Conservation (phyloP, 2,797 vertebrate species). For the Emys orbicularis region DNA sequence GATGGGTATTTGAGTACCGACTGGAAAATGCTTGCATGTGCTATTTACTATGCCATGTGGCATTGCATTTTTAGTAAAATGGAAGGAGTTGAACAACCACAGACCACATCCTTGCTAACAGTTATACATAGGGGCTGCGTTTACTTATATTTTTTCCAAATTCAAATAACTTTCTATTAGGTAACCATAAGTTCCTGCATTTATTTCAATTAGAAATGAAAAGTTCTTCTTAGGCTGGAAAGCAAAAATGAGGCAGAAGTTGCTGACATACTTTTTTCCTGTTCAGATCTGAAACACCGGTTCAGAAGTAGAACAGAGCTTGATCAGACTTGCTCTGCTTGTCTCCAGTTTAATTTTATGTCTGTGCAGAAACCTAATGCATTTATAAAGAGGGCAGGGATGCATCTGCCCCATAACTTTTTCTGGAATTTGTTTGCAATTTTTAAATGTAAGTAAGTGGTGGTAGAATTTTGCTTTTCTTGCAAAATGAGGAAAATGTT, state of each 20-base stretch:
- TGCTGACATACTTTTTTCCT: neutral
- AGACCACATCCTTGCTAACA: conserved; percentile 80
- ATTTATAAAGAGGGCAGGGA: neutral
- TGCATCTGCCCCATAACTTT: neutral
- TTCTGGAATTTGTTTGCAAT: neutral
- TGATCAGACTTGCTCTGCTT: neutral
- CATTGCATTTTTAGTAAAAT: conserved; percentile 64
- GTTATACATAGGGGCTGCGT: conserved; percentile 19
- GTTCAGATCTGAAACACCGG: neutral
- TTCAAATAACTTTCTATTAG: neutral
- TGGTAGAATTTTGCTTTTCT: neutral
- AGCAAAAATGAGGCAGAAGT: neutral
- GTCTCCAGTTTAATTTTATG: neutral
- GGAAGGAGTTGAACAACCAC: conserved; percentile 74
- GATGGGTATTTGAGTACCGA: conserved; percentile 14
- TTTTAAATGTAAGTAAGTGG: neutral
- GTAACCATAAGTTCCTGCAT: neutral
- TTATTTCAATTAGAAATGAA: neutral
- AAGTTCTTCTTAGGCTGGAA: neutral
- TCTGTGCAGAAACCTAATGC: neutral
- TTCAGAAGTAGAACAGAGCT: neutral
- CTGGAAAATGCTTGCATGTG: conserved; percentile 74
- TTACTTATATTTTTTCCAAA: conserved; percentile 19
- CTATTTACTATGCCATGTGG: conserved; percentile 44
- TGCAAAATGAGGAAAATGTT: neutral